A percentile compares a stretch with the other conserved stretches of the same genome.
Evolutionary conservation across 2,888 invertebrate genomes (phyloP).

Genomic region (Euzophera pinguis): DNA sequence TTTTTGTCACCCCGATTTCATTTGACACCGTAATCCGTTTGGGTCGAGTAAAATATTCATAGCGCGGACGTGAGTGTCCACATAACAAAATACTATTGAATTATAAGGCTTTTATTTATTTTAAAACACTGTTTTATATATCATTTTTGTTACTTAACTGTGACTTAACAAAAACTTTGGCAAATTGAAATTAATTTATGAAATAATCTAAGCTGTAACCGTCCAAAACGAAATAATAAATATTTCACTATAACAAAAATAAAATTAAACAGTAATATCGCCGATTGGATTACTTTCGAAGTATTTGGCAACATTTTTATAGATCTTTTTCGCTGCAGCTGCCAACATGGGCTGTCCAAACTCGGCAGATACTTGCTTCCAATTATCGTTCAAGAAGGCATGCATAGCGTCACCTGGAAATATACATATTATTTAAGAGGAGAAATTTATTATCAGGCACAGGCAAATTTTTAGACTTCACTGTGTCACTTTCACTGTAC

Average conservation of each 20-base stretch:
- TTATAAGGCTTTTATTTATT: neutral
- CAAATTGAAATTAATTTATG: too few species aligned
- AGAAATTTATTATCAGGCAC: too few species aligned
- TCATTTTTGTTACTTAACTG: too few species aligned
- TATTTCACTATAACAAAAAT: neutral
- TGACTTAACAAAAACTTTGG: neutral
- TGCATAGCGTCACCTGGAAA: constrained; percentile 50
- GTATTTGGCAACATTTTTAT: constrained; percentile 39
- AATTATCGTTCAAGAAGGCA: constrained; percentile 56
- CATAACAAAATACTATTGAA: constrained; percentile 15
- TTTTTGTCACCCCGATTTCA: constrained; percentile 18
- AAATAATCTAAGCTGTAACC: neutral
- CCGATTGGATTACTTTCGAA: constrained; percentile 39
- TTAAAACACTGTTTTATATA: neutral
- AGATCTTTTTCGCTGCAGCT: constrained; percentile 39
- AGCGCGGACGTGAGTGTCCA: constrained; percentile 20
- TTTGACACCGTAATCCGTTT: constrained; percentile 26
- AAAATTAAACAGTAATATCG: constrained; percentile 40
- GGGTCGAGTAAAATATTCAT: constrained; percentile 36
- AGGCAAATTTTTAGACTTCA: too few species aligned
- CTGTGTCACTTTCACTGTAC: too few species aligned
- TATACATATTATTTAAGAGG: too few species aligned
- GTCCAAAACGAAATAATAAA: neutral
- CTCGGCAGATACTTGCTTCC: constrained; percentile 50
- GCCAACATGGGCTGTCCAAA: constrained; percentile 58